Evolutionary conservation across 2,113 vertebrate species (phyloP), one percentile per base, ranked within the genome.

Genomic region (Muntiacus reevesi): DNA sequence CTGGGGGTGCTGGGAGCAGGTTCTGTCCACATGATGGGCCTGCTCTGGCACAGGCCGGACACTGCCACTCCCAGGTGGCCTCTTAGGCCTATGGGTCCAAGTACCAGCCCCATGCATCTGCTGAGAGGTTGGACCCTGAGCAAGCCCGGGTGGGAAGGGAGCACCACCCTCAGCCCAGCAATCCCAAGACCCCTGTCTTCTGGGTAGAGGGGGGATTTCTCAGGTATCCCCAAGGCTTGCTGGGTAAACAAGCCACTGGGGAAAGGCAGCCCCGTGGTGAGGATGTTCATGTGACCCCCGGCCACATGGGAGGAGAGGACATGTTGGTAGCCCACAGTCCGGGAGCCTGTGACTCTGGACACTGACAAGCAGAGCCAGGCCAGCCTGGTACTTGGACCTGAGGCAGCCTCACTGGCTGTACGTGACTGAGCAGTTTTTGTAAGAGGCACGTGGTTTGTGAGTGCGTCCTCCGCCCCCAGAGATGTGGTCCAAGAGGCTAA

Each of bases 351-450:
- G 28, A 50, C 45, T 47, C 40, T 4, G 16, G 19, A n/a, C n/a
- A 7, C 64, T 3, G 1, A 12, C 1, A 19, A 5, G 8, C 0
- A 1, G 33, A 78, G 4, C 55, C 47, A 2, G 74, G 30, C 36
- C 2, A 40, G 71, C 57, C 84, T 27, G 1, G 13, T 6, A 7
- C 60, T 11, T 7, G 30, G 45, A 21, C 64, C 45, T 84, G 2
- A 2, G 30, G 30, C 2, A 62, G 52, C 33, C 54, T n/a, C 28
- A 0, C 40, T 43, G 55, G 60, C 43, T 11, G 7, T 47, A 5
- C 3, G 0, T 8, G 50, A 91, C 30, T 1, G 6, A 54, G 50
- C 33, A 36, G 30, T 17, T 86, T 84, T 27, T 30, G 16, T 17
- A 83, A 54, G 81, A 40, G 13, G 4, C 45, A 28, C 0, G 1